These are phyloP conservation scores for Chydorus sphaericus DNA, from an alignment of 2,888 invertebrate species.

Conservation along the genomic window DNA sequence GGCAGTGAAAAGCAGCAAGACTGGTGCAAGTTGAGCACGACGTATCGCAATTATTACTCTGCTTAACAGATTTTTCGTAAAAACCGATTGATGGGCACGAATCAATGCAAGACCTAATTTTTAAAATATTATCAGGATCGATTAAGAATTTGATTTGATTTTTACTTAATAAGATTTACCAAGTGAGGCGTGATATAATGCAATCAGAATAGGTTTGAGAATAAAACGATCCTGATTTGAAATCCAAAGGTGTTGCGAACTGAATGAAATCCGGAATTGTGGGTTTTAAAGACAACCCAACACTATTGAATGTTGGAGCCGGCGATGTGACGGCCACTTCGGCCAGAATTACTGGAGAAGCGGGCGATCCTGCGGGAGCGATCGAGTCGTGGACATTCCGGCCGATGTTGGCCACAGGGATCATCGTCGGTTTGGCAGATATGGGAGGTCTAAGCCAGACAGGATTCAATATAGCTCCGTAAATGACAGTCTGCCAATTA, in stretches of 20 bases:
- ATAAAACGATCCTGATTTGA: not conserved
- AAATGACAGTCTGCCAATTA: slow-evolving; percentile 92
- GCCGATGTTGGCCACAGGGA: slow-evolving; percentile 28
- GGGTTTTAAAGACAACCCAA: not conserved
- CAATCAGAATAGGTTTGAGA: not conserved
- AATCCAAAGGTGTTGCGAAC: slow-evolving; percentile 1
- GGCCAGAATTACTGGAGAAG: too few relatives aligned
- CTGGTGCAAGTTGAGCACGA: slow-evolving; percentile 80
- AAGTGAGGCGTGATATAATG: not conserved
- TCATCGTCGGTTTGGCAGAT: slow-evolving; percentile 24
- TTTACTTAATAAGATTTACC: slow-evolving; percentile 1
- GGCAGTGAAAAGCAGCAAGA: slow-evolving; percentile 69
- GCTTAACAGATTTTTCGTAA: slow-evolving; percentile 60
- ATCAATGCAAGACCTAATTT: slow-evolving; percentile 58
- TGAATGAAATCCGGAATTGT: not conserved
- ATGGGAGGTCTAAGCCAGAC: slow-evolving; percentile 47
- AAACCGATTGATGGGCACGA: slow-evolving; percentile 73
- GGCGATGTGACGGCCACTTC: not conserved
- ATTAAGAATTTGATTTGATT: not conserved
- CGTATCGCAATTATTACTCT: slow-evolving; percentile 76
- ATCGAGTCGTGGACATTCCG: slow-evolving; percentile 4
- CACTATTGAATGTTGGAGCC: not conserved
- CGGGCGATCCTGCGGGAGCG: not conserved
- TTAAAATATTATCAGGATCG: not conserved
- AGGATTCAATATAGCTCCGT: slow-evolving; percentile 80